Evolutionary conservation across 2,797 vertebrate species (phyloP).

Genomic region (Phrynocephalus forsythii): DNA sequence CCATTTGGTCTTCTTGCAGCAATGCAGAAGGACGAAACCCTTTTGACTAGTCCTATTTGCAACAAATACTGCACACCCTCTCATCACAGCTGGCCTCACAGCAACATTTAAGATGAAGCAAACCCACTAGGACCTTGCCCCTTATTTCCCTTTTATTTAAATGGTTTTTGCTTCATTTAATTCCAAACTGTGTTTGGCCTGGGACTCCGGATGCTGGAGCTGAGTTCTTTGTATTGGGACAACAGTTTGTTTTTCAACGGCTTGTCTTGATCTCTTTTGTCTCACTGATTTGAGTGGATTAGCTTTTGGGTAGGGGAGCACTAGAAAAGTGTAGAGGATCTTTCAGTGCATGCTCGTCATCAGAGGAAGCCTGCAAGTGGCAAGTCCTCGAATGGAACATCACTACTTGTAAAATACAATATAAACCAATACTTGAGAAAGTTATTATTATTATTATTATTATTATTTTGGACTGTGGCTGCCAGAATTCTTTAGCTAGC

Average conservation of each 20-base stretch:
- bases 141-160: not conserved
- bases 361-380: not conserved
- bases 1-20: slow-evolving; percentile 1
- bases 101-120: not conserved
- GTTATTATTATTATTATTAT: too few species aligned
- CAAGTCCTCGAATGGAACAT: not conserved
- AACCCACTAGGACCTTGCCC: not conserved
- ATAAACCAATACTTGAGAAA: not conserved
- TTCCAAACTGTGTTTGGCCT: too few species aligned
- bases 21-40: not conserved
- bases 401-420: not conserved
- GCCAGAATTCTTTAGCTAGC: too few species aligned
- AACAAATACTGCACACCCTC: not conserved
- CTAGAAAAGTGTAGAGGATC: not conserved
- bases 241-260: not conserved
- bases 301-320: not conserved
- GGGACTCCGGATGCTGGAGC: not conserved
- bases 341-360: not conserved
- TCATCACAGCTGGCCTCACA: not conserved
- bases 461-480: too few species aligned
- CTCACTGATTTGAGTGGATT: not conserved
- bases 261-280: slow-evolving; percentile 10
- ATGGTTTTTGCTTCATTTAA: slow-evolving; percentile 2
- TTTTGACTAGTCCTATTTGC: slow-evolving; percentile 20
- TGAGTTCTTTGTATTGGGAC: not conserved